These are phyloP conservation scores for Hyles lineata DNA, from an alignment of 2,888 invertebrate genomes.

Conservation along the genomic window DNA sequence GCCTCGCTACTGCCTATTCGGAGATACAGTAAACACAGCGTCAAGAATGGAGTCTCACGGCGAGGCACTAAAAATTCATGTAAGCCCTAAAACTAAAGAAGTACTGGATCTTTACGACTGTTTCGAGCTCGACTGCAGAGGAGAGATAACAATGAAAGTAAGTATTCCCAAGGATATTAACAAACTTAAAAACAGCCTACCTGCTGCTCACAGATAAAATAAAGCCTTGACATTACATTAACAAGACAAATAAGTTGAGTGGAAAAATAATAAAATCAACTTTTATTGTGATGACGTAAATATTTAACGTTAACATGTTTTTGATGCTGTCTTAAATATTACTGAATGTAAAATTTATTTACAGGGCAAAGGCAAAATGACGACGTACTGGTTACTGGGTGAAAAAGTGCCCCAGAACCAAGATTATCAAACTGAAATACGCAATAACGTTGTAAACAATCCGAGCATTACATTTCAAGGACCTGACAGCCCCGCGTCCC, in stretches of 20 bases:
- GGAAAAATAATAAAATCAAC: not conserved
- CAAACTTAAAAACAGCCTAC: not conserved
- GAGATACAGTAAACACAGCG: conserved; percentile 96
- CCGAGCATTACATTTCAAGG: conserved; percentile 81
- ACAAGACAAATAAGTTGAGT: not conserved
- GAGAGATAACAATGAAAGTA: conserved; percentile 97
- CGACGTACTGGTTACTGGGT: conserved; percentile 94
- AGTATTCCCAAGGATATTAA: conserved; percentile 31
- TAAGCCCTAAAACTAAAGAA: conserved; percentile 94
- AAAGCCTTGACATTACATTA: not conserved
- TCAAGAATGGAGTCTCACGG: conserved; percentile 97
- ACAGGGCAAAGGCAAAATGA: conserved; percentile 95
- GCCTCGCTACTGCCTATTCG: conserved; percentile 97
- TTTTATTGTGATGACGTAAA: too few relatives aligned
- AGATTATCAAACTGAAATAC: conserved; percentile 48
- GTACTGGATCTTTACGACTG: conserved; percentile 93
- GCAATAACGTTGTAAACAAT: conserved; percentile 58
- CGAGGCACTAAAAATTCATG: conserved; percentile 95
- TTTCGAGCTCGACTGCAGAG: conserved; percentile 93
- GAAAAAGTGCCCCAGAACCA: conserved; percentile 80
- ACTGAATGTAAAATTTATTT: conserved; percentile 44
- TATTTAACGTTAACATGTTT: not conserved
- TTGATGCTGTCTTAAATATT: not conserved
- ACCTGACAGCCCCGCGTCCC: conserved; percentile 78
- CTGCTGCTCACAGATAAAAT: not conserved